Evolutionary conservation across 1,140 invertebrate species (phyloP).

Genomic region (Ceratina calcarata): DNA sequence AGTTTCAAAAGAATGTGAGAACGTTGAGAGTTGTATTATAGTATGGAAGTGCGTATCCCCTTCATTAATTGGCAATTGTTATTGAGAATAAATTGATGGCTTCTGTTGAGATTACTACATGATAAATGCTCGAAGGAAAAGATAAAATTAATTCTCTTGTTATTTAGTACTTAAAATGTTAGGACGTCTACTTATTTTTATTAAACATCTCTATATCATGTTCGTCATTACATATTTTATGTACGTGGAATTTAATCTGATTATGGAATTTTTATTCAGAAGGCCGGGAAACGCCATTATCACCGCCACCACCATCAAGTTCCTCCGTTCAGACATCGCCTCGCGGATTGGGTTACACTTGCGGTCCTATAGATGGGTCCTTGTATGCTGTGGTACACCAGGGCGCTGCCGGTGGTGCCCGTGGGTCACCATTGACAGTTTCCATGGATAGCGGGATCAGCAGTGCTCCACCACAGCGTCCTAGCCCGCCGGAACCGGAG

Average conservation of each 20-base stretch:
- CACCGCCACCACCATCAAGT: constrained; percentile 73
- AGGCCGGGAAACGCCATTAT: constrained; percentile 76
- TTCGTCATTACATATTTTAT: not conserved
- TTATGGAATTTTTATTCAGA: constrained; percentile 65
- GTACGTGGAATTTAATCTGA: constrained; percentile 2
- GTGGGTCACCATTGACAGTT: constrained; percentile 86
- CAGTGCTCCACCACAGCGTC: constrained; percentile 81
- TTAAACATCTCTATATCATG: no score
- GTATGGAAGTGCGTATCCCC: not conserved
- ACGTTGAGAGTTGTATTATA: not conserved
- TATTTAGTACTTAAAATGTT: no score
- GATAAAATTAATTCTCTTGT: no score
- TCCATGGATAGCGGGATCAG: constrained; percentile 93
- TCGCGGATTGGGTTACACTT: constrained; percentile 83
- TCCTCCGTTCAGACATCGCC: constrained; percentile 76
- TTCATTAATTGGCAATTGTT: not conserved
- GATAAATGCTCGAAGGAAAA: no score
- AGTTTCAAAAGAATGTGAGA: not conserved
- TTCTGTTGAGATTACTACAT: no score
- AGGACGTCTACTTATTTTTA: no score
- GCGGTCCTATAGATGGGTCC: constrained; percentile 92
- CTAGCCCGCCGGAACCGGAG: constrained; percentile 75
- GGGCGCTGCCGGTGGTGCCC: constrained; percentile 79
- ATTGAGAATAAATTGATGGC: no score
- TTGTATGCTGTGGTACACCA: constrained; percentile 90